Evolutionary conservation across 2,113 vertebrate genomes (phyloP), one percentile per base, ranked within the genome.

Genomic region (Chitala chitala): DNA sequence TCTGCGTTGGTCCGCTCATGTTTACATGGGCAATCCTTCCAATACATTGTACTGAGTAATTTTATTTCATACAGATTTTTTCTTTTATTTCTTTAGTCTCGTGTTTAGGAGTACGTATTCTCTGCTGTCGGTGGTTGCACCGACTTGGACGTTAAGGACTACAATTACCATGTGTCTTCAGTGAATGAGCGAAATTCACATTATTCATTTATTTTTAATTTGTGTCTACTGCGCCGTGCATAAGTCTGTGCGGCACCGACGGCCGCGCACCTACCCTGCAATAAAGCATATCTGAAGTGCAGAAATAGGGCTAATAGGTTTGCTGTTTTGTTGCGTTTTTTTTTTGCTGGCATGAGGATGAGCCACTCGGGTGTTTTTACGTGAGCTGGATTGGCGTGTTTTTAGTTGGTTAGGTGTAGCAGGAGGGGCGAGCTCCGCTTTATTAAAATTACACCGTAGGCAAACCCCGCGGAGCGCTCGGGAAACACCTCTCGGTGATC

Each of bases 341-440:
- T n/a, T n/a, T n/a, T n/a, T n/a, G n/a, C 74, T 75, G 74, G 64
- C 46, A 6, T 10, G 64, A 51, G 73, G 51, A 58, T 46, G 65
- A 58, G 64, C 65, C 22, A 54, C 74, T 75, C 74, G 69, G 74
- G 64, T 58, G 74, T 55, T 75, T 58, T 74, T 65, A 44, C 51
- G 3, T 42, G 59, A 8, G 51, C 56, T 31, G 33, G 56, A 40
- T 20, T 48, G 4, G 63, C n/a, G 58, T 69, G 20, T 33, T 17
- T 26, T 40, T 54, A 68, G 50, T 38, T 70, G 63, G 66, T 31
- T 56, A 42, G 74, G 50, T 33, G 33, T 31, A 6, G 36, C 24
- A 51, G 29, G 6, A 51, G 29, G 71, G 71, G 29, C 17, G 58
- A 59, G 22, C 3, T 24, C 56, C 22, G 56, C 56, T 26, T 10